Conservation (phyloP, 2,797 vertebrate genomes). For the Leptoclinus maculatus region DNA sequence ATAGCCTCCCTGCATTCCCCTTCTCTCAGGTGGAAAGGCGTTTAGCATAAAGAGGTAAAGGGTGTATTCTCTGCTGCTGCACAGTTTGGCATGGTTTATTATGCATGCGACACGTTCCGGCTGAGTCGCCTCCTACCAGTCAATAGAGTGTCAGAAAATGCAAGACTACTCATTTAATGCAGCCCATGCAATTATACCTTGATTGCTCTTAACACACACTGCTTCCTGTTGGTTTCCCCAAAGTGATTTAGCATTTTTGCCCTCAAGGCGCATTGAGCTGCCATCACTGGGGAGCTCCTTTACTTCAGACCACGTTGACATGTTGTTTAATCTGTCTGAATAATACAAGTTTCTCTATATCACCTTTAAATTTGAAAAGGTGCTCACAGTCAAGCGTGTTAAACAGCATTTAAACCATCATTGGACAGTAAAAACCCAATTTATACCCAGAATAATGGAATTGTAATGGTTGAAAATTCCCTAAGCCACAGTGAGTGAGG, state of each 20-base stretch:
- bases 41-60: constrained; percentile 39
- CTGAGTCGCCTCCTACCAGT: constrained; percentile 42
- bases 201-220: constrained; percentile 27
- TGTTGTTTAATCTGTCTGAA: not conserved
- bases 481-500: not conserved
- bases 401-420: constrained; percentile 19
- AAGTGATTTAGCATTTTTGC: constrained; percentile 27
- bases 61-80: constrained; percentile 29
- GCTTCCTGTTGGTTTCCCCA: constrained; percentile 20
- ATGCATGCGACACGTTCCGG: constrained; percentile 33
- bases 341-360: not conserved
- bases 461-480: not conserved
- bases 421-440: constrained; percentile 10
- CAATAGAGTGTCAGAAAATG: constrained; percentile 54
- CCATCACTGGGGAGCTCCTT: not conserved
- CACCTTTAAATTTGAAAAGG: not conserved
- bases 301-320: not conserved
- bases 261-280: not conserved
- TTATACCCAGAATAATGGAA: constrained; percentile 1
- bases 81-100: constrained; percentile 48
- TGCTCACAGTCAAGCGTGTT: not conserved
- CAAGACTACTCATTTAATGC: constrained; percentile 49
- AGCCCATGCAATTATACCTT: constrained; percentile 38
- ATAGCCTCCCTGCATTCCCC: constrained; percentile 1
- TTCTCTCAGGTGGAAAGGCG: constrained; percentile 56